Conservation (phyloP, 1,140 invertebrate species). For the Armadillidium nasatum region DNA sequence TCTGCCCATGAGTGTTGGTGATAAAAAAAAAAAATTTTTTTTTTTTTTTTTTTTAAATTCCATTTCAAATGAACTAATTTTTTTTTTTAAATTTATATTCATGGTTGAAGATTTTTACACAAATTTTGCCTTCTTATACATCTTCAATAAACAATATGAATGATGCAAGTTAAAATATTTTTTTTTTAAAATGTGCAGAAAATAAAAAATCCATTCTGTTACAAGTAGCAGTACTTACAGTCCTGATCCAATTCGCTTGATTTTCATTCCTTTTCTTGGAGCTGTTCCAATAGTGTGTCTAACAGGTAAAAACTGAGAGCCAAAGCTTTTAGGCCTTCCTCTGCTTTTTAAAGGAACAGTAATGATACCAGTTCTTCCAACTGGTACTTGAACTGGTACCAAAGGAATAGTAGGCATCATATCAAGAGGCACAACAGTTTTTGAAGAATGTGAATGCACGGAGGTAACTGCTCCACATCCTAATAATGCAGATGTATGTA, state of each 20-base stretch:
- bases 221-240: neutral
- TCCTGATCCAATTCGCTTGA: conserved; percentile 30
- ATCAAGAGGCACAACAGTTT: conserved; percentile 24
- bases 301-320: neutral
- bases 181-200: no score
- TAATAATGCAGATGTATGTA: neutral
- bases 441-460: conserved; percentile 18
- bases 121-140: no score
- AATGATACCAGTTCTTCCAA: conserved; percentile 27
- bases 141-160: no score
- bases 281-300: neutral
- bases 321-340: conserved; percentile 18
- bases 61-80: no score
- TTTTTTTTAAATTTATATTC: no score
- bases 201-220: no score
- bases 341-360: conserved; percentile 27
- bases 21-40: no score
- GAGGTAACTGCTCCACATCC: neutral
- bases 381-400: conserved; percentile 39
- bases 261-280: conserved; percentile 31
- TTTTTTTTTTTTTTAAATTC: no score
- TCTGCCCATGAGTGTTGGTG: no score
- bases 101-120: no score
- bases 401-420: conserved; percentile 45
- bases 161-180: no score